Base-by-base conservation (phyloP, 2,113 vertebrate species). In the Apeltes quadracus region DNA sequence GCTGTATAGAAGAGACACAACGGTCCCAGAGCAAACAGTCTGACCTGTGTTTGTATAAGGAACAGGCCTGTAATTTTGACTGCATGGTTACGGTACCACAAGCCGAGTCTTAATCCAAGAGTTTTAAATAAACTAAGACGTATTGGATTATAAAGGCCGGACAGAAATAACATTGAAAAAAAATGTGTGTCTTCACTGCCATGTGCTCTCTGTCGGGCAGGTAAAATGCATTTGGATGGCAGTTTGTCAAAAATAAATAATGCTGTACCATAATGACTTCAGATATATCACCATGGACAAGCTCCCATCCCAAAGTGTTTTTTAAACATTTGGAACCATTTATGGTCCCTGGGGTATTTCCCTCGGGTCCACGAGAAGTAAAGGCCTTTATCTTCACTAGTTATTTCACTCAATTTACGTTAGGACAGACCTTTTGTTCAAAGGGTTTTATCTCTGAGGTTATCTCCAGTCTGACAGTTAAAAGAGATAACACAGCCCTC, bases 31-130 rank as follows among this genome's bases (percentile, higher is more conserved):
- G 66, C 70, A 67, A 72, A 69, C 68, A 54, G 74, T 29, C 79
- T 55, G 59, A 75, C 69, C 48, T 44, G 62, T 87, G 73, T 87
- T 88, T 89, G 71, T 83, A 50, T 79, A 71, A 68, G 63, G 41
- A 82, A 15, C 43, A 39, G 54, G 67, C 76, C 84, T 84, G 78
- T 69, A 61, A 72, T 82, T 86, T 81, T 41, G 43, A 61, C 76
- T 81, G 66, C 69, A 50, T 76, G 68, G 79, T 72, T 71, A 83
- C 84, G 61, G 79, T 44, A 76, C 72, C 76, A 82, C 56, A 14
- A 41, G 75, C 38, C 51, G 55, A 16, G 34, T 59, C 79, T 75
- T 61, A 59, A 69, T 59, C 74, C 4, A 0, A 12, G 32, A 22
- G 8, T 43, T 84, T 84, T 65, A 72, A 79, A 87, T 75, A 79